These are phyloP conservation scores for Linurgus olivaceus DNA, from an alignment of 2,797 vertebrate genomes.

Conservation along the genomic window DNA sequence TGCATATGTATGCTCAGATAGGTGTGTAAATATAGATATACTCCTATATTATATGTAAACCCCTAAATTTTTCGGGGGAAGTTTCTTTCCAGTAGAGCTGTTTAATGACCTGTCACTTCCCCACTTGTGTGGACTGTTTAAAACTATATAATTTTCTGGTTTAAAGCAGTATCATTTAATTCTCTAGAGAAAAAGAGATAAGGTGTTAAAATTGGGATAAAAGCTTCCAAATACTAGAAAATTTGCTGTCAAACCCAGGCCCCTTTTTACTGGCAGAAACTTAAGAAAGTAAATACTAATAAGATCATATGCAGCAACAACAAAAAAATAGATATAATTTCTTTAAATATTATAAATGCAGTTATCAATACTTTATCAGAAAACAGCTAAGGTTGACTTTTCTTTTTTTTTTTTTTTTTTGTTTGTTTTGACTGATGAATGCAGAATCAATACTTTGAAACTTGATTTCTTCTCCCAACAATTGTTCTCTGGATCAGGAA, in stretches of 20 bases:
- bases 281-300: slow-evolving; percentile 65
- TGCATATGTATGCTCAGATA: not conserved
- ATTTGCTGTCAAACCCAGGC: slow-evolving; percentile 66
- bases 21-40: not conserved
- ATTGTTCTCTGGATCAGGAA: not conserved
- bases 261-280: slow-evolving; percentile 52
- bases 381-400: slow-evolving; percentile 43
- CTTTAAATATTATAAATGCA: slow-evolving; percentile 61
- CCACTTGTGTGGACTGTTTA: slow-evolving; percentile 4
- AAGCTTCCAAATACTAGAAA: slow-evolving; percentile 71
- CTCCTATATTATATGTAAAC: not conserved
- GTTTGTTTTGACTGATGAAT: not conserved
- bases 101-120: slow-evolving; percentile 39
- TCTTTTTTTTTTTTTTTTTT: slow-evolving; percentile 60
- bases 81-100: not conserved
- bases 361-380: slow-evolving; percentile 62
- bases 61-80: not conserved
- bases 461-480: slow-evolving; percentile 28
- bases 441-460: slow-evolving; percentile 6
- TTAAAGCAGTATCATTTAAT: slow-evolving; percentile 64
- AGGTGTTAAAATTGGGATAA: slow-evolving; percentile 74
- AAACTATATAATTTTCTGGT: slow-evolving; percentile 52
- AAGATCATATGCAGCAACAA: slow-evolving; percentile 20
- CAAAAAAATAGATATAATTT: slow-evolving; percentile 53
- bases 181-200: slow-evolving; percentile 73